Conservation (phyloP, 2,888 invertebrate species). For the Hecatera dysodea region DNA sequence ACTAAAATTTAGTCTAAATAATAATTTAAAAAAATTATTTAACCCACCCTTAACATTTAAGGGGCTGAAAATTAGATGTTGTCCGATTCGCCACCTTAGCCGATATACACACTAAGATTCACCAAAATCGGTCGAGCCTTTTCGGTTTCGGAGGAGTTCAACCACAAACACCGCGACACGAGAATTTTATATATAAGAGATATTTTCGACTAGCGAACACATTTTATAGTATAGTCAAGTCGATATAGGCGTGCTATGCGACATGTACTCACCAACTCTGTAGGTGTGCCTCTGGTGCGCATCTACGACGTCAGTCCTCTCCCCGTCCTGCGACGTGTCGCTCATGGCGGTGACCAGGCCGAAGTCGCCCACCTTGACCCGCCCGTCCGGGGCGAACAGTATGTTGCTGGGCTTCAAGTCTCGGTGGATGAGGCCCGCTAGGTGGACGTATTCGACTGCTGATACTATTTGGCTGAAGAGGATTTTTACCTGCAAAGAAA, state of each 20-base stretch:
- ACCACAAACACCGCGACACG: too few relatives aligned
- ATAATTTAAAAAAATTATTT: too few relatives aligned
- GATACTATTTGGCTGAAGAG: slow-evolving; percentile 97
- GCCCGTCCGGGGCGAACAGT: slow-evolving; percentile 97
- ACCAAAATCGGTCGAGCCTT: too few relatives aligned
- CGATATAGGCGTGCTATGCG: not conserved
- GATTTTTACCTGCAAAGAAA: slow-evolving; percentile 87
- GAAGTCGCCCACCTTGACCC: slow-evolving; percentile 99
- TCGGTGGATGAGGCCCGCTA: slow-evolving; percentile 97
- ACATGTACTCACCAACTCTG: slow-evolving; percentile 90
- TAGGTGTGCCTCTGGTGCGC: slow-evolving; percentile 90
- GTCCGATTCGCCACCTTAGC: too few relatives aligned
- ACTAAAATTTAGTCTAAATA: too few relatives aligned
- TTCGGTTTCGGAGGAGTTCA: too few relatives aligned
- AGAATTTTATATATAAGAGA: too few relatives aligned
- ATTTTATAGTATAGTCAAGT: too few relatives aligned
- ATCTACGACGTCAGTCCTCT: slow-evolving; percentile 70
- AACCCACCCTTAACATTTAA: too few relatives aligned
- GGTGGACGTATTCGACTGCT: slow-evolving; percentile 98
- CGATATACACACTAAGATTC: too few relatives aligned
- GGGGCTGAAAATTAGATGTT: too few relatives aligned
- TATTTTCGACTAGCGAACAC: too few relatives aligned
- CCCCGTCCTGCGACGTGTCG: slow-evolving; percentile 79
- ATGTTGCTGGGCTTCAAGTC: slow-evolving; percentile 95
- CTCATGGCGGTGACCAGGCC: slow-evolving; percentile 98